Percentiles rank a stretch among this genome's conserved stretches.
phyloP scores from a whole-genome alignment of 2,888 invertebrate species.

The Drosophila austrosaltans region DNA sequence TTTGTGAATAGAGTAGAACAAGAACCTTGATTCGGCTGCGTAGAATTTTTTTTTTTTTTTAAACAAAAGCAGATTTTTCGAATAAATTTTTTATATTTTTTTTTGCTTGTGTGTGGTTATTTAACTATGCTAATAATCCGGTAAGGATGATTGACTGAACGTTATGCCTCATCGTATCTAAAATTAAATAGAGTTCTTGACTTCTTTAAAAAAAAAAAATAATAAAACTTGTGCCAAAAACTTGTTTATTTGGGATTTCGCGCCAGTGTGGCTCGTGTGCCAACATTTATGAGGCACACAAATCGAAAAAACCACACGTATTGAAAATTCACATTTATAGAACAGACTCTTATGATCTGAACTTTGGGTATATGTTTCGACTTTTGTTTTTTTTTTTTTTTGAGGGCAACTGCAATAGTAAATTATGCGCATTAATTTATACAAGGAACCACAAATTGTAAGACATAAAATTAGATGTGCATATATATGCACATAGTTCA shows the following conservation, averaged over 20 bases:
- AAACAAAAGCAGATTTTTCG: conserved; percentile 61
- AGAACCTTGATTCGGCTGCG: conserved; percentile 30
- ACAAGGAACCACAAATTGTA: neutral
- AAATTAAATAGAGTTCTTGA: conserved; percentile 10
- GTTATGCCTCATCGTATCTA: conserved; percentile 46
- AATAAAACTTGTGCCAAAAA: conserved; percentile 25
- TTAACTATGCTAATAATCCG: conserved; percentile 74
- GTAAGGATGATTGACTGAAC: conserved; percentile 59
- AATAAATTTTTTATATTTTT: conserved; percentile 41
- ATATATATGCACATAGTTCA: neutral
- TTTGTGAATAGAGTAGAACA: conserved; percentile 11
- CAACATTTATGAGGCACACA: neutral
- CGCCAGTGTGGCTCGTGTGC: neutral
- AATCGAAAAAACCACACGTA: neutral
- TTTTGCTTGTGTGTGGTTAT: conserved; percentile 38
- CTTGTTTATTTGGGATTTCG: conserved; percentile 25
- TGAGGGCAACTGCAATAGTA: neutral
- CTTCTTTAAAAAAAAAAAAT: neutral
- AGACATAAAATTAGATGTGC: neutral
- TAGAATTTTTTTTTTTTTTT: conserved; percentile 33
- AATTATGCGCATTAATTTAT: neutral
- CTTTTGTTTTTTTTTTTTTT: neutral
- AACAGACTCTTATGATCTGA: neutral
- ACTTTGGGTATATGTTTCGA: neutral
- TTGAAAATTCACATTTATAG: neutral